A percentile compares a stretch with the other conserved stretches of the same genome.
Evolutionary conservation across 2,113 vertebrate species (phyloP).

Genomic region (Rafetus swinhoei): DNA sequence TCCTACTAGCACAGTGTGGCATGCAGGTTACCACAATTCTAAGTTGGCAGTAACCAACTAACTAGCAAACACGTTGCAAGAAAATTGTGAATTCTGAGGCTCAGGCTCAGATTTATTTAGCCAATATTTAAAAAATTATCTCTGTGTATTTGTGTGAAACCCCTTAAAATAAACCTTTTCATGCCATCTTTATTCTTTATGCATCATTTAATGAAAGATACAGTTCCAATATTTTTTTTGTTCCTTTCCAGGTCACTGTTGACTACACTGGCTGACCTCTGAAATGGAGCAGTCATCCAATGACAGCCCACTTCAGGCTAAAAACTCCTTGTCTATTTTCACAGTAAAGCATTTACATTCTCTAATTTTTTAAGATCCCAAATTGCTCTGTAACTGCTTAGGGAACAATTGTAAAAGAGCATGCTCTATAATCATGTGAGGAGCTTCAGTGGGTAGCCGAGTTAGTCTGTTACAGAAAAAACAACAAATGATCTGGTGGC

Average conservation of each 20-base stretch:
- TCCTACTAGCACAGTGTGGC: neutral
- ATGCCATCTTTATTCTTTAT: neutral
- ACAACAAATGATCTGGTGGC: too few relatives aligned
- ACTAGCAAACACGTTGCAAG: neutral
- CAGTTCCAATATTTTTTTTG: neutral
- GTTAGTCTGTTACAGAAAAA: too few relatives aligned
- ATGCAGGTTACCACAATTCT: neutral
- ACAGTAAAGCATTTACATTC: neutral
- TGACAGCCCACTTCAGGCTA: conserved; percentile 41
- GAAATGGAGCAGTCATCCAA: conserved; percentile 18
- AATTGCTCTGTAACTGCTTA: neutral
- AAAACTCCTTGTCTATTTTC: conserved; percentile 11
- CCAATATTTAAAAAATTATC: neutral
- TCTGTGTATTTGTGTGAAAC: neutral
- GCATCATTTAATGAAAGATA: neutral
- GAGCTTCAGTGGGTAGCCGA: too few relatives aligned
- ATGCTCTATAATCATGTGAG: too few relatives aligned
- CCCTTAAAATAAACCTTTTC: neutral
- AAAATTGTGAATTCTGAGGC: neutral
- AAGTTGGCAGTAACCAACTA: neutral
- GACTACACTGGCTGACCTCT: neutral
- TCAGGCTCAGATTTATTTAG: neutral
- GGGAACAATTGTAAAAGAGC: neutral
- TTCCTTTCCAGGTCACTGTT: conserved; percentile 51
- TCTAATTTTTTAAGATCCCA: conserved; percentile 28